Evolutionary conservation across 1,140 invertebrate species (phyloP), one percentile per base, ranked within the genome.

Genomic region (Zaprionus ghesquierei): DNA sequence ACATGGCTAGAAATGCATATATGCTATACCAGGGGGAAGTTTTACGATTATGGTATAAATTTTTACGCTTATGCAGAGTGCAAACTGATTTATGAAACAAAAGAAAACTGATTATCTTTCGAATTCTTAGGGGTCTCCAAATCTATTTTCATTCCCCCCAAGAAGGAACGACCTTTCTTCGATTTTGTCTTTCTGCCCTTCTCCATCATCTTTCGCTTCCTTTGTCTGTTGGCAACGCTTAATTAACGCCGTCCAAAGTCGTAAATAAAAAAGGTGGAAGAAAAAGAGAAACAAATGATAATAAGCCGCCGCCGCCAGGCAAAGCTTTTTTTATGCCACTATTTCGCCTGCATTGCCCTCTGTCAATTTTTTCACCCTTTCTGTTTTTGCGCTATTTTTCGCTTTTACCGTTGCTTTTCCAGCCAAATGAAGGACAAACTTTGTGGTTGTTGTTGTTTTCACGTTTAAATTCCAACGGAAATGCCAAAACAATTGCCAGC

Each of bases 401-500:
- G 12, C 23, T 8, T 27, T 35, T 62, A 8, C 5, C 35, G 5
- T 41, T 15, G 25, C 25, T 49, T 49, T 46, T 29, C 38, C 51
- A 20, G 33, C 6, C 55, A 15, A 15, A 41, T 15, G 68, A 78
- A 82, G 75, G 82, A 87, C 75, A 75, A 72, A 86, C 53, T 68
- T 81, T 77, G 63, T 75, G 31, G 22, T 66, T 35, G 46, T 49
- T 20, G n/a, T 20, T 15, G 10, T 71, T 65, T 62, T 62, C 55
- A 72, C 69, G 55, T 60, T 61, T 18, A 69, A 73, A 73, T 69
- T 73, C 64, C 78, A 86, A 46, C 79, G 82, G 82, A 86, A 86
- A 87, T 86, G 75, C 79, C 82, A 73, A 62, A 81, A 49, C 75
- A 72, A 68, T 73, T 58, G 68, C 44, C 59, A 41, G 60, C 75